Evolutionary conservation across 2,797 vertebrate genomes (phyloP), one percentile per base, ranked within the genome.

Genomic region (Rhabdomys pumilio): DNA sequence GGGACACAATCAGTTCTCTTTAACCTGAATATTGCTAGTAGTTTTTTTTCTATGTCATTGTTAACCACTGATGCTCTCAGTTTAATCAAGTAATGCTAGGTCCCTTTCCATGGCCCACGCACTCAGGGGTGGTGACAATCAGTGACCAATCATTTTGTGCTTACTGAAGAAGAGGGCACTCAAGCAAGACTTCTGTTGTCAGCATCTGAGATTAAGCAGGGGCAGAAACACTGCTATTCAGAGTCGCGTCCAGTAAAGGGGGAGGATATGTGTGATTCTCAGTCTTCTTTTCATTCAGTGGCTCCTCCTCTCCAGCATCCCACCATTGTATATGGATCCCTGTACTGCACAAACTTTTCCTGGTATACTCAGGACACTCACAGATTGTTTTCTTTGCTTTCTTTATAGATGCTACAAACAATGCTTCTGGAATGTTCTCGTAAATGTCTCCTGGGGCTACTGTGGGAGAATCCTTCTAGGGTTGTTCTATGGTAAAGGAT

Each of bases 311-410:
- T 2, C 34, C 6, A 29, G 24, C 19, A 14, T 38, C 73, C 73
- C 12, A 13, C 7, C 9, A 0, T 34, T 15, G 2, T 15, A 0
- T 50, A 17, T 44, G 12, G 1, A 31, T 15, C 20, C 5, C 29
- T n/a, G 7, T 15, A 29, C 13, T 38, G 4, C 69, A 38, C 17
- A 53, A 20, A 61, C 34, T 61, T 69, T 44, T 57, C 61, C 57
- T 50, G 29, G 29, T 73, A 44, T 6, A 47, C n/a, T 44, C 34
- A 63, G 8, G 67, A 63, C 53, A 13, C 8, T 72, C 67, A 44
- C 34, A 41, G 57, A 59, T 20, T 24, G 8, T 59, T 91, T 20
- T 14, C 19, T 63, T 38, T 53, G 63, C 4, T 67, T 15, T 57
- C n/a, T 76, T 76, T 89, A 24, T 13, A 24, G 26, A 61, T 4